Base-by-base conservation (phyloP, 2,888 invertebrate genomes). In the Carterocephalus palaemon region DNA sequence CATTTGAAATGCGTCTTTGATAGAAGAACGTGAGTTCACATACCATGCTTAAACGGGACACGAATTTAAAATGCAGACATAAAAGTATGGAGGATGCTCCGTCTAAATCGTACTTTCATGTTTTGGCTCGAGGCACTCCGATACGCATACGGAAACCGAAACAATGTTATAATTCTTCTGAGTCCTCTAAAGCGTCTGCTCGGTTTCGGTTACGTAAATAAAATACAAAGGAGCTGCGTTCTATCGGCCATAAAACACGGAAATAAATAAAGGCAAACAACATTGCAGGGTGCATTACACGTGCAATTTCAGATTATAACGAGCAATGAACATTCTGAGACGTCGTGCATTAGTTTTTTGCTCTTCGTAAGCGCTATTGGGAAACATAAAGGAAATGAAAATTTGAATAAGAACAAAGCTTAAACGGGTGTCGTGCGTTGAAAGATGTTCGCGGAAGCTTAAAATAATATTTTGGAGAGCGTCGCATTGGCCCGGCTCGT, bases 381-480 rank as follows among this genome's bases (percentile, higher is more conserved):
- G 32, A 48, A 40, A 19, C 46, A 55, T 56, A 59, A 57, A 60
- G 53, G 53, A 61, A 59, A 65, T 60, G 63, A 57, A 60, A 65
- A 67, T 67, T 67, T 64, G 59, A 65, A 64, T 68, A 64, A 53
- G 64, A 62, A 68, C 70, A 71, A 72, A 69, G 65, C 59, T 56
- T 50, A 53, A 62, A 59, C 59, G 57, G 59, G 62, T 63, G 66
- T 69, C 66, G 70, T 73, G 71, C 72, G 71, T 75, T 72, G 73
- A 74, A 72, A 76, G 75, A 76, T 74, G 77, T 75, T 75, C 67
- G 70, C 68, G 75, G 71, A 75, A 77, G 79, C 74, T 78, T 75
- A 71, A 82, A 82, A 84, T 82, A 82, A 83, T 81, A 82, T 82
- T 83, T 78, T 64, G 72, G 66, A 75, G 66, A 60, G 68, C 67